phyloP scores from a whole-genome alignment of 1,140 invertebrate species.

The Papilio machaon region DNA sequence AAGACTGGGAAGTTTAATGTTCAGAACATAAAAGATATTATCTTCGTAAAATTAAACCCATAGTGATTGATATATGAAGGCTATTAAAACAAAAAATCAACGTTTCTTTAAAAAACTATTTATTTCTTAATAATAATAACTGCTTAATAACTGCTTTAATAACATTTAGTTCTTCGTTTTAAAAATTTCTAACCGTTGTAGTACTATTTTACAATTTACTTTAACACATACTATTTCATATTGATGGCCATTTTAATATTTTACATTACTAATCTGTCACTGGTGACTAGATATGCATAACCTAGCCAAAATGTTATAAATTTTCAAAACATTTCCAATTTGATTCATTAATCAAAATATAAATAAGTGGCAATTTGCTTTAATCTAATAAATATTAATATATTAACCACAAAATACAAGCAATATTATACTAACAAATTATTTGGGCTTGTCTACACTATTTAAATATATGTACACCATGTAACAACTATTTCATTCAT shows the following conservation, averaged over 20 bases:
- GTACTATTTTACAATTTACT: background rate
- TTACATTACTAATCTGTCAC: slow-evolving; percentile 50
- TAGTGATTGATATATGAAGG: too few species aligned
- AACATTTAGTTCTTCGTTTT: background rate
- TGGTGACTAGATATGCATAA: slow-evolving; percentile 69
- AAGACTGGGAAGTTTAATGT: background rate
- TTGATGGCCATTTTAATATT: slow-evolving; percentile 19
- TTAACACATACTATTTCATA: slow-evolving; percentile 28
- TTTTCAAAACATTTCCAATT: background rate
- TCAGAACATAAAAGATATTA: background rate
- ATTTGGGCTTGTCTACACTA: slow-evolving; percentile 19
- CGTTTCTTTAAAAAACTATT: background rate
- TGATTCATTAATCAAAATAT: slow-evolving; percentile 33
- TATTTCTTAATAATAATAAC: too few species aligned
- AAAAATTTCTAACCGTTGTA: background rate
- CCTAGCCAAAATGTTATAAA: slow-evolving; percentile 54
- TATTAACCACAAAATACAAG: slow-evolving; percentile 36
- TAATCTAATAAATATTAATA: slow-evolving; percentile 31
- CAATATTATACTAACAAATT: slow-evolving; percentile 29
- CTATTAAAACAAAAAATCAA: background rate
- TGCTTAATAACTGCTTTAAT: too few species aligned
- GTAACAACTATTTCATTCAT: background rate
- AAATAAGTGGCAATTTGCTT: slow-evolving; percentile 27
- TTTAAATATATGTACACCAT: slow-evolving; percentile 31
- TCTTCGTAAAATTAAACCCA: background rate